Evolutionary conservation across 1,140 invertebrate species (phyloP).

Genomic region (Procambarus clarkii): DNA sequence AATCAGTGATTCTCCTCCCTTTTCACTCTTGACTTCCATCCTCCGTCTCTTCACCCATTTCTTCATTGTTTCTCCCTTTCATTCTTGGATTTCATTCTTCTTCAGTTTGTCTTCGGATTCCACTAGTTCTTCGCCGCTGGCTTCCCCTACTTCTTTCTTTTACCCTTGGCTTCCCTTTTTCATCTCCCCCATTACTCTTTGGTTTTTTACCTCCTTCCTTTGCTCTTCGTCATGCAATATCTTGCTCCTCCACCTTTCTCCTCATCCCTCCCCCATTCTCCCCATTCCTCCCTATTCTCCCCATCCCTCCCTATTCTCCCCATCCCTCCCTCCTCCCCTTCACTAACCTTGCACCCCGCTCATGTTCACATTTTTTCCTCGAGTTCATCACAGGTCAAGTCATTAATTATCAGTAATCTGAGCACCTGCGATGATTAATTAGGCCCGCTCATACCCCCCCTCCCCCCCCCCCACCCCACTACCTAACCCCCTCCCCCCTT

Average conservation of each 20-base stretch:
- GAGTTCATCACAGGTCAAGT: slow-evolving; percentile 8
- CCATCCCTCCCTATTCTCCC: background rate
- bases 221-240: background rate
- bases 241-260: background rate
- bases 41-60: background rate
- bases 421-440: slow-evolving; percentile 15
- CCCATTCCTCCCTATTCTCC: background rate
- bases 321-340: background rate
- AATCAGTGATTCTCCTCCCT: too few relatives aligned
- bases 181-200: too few relatives aligned
- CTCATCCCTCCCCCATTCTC: background rate
- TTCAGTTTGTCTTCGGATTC: too few relatives aligned
- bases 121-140: too few relatives aligned
- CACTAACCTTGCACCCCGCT: background rate
- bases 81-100: too few relatives aligned
- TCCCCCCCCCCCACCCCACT: background rate
- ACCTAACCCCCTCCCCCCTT: background rate
- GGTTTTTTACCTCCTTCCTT: too few relatives aligned
- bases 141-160: too few relatives aligned
- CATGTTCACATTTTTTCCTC: background rate
- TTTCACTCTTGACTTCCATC: background rate
- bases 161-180: too few relatives aligned
- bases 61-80: background rate
- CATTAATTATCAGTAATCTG: slow-evolving; percentile 7
- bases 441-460: background rate